Percentiles rank a stretch among this genome's conserved stretches.
These are phyloP conservation scores for Columba livia DNA, from an alignment of 2,113 vertebrate species.

Conservation along the genomic window DNA sequence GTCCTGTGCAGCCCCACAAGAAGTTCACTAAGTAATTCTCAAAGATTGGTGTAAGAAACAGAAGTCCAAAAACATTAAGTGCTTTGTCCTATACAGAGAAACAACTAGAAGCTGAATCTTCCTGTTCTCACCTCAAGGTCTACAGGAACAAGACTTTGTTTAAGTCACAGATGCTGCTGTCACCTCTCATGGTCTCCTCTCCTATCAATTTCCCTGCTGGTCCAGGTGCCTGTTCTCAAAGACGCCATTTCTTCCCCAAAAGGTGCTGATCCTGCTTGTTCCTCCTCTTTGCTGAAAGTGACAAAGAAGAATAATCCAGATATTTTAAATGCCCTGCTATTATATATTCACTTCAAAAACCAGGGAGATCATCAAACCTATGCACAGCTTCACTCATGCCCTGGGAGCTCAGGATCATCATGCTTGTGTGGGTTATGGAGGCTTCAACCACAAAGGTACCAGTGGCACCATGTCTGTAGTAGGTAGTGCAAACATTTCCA, in stretches of 20 bases:
- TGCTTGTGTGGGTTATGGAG: fast-evolving
- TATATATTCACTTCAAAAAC: neutral
- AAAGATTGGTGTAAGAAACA: neutral
- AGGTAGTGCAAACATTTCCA: neutral
- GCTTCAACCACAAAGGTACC: neutral
- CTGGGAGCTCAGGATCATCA: no score
- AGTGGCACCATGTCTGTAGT: neutral
- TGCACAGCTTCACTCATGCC: no score
- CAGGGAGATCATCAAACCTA: neutral
- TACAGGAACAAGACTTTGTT: neutral
- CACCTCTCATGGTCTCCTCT: neutral
- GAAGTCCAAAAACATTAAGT: neutral
- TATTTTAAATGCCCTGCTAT: neutral
- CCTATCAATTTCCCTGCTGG: neutral
- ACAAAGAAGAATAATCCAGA: neutral
- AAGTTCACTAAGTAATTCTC: neutral
- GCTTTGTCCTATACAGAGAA: neutral
- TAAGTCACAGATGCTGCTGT: neutral
- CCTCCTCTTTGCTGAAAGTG: neutral
- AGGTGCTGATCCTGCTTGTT: neutral
- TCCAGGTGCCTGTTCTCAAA: neutral
- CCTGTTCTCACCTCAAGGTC: neutral
- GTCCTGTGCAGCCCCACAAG: neutral
- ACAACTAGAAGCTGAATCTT: neutral
- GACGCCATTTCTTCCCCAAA: neutral